These are phyloP conservation scores for Phylloscopus trochilus DNA, from an alignment of 2,113 vertebrate species.

Conservation along the genomic window DNA sequence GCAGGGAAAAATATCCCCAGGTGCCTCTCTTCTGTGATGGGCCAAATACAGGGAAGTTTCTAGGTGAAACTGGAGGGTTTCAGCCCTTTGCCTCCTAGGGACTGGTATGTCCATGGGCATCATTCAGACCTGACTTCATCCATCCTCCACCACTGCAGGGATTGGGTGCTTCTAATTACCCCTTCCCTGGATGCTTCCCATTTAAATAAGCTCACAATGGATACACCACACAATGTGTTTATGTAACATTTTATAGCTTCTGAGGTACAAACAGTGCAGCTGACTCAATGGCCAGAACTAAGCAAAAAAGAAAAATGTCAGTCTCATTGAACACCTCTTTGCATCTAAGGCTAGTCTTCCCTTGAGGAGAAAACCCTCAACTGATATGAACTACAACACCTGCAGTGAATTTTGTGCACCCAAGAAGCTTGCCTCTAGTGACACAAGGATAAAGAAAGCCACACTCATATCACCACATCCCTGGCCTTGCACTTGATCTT, in stretches of 20 bases:
- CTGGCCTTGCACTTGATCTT: background rate
- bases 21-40: background rate
- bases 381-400: background rate
- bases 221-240: background rate
- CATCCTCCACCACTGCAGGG: background rate
- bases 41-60: background rate
- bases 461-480: background rate
- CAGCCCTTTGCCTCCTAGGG: background rate
- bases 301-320: background rate
- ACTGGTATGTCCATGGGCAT: background rate
- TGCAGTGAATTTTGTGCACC: background rate
- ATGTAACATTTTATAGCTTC: background rate
- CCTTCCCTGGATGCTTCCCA: background rate
- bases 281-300: background rate
- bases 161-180: background rate
- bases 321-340: background rate
- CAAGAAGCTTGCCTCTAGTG: background rate
- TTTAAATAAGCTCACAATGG: background rate
- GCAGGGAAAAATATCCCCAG: background rate
- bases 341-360: background rate
- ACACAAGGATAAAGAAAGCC: background rate
- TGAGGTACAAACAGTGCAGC: background rate
- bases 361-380: background rate
- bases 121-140: background rate
- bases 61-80: background rate